Base-by-base conservation (phyloP, 2,888 invertebrate genomes). In the Calameuta idolon region DNA sequence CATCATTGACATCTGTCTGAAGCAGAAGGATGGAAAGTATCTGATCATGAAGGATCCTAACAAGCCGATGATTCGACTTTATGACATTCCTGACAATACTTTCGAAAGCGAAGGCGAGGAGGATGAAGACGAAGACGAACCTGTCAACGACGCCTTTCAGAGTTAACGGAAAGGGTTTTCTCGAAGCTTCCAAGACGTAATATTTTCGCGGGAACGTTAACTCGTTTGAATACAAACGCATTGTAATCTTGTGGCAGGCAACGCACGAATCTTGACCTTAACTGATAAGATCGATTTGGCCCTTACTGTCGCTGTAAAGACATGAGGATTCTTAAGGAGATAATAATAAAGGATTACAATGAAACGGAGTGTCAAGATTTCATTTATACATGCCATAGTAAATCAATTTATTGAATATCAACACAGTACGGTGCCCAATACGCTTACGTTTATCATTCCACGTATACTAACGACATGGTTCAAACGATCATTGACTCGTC, bases 11-110 rank as follows among this genome's bases (percentile, higher is more conserved):
- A 96, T 98, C 82, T 97, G 98, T 88, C 97, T 98, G 97, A 98
- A 98, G 92, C 97, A 98, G 92, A 97, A 98, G 89, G 98, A 98
- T 90, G 99, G 99, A 87, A 97, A 97, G 92, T 99, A 98, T 92
- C 94, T 99, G 88, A 98, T 99, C 85, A 98, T 99, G 97, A 99
- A 99, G 93, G 99, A 99, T 92, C 99, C 99, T 4, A 99, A 99
- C 93, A 99, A 99, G 95, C 98, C 98, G 0, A 95, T 99, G 93
- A 97, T 99, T 86, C 96, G 99, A 84, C 94, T 99, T 85, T 99
- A 99, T 92, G 98, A 98, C 92, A 98, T 99, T 90, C 99, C 99
- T 76, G 98, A 99, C 92, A 98, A 98, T 91, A 98, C 99, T 0
- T 99, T 99, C 92, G 99, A 99, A 90, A 97, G 98, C 69, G 99